Conservation (phyloP, 1,140 invertebrate species). For the Luehdorfia chinensis region DNA sequence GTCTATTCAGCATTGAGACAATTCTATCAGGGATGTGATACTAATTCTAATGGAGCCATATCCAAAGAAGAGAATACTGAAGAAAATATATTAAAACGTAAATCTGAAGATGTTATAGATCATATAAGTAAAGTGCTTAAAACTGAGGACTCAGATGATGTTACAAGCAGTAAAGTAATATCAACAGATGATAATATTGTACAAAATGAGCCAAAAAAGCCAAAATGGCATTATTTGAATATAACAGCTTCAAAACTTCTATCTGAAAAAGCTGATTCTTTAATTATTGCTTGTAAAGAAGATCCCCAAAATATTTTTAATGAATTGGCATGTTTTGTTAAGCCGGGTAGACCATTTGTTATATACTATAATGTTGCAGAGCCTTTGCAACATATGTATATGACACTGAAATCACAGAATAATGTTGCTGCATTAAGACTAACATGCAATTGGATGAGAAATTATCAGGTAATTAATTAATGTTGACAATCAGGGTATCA, state of each 20-base stretch:
- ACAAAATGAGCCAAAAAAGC: constrained; percentile 67
- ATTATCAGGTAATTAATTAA: constrained; percentile 86
- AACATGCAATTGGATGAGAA: constrained; percentile 91
- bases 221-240: constrained; percentile 82
- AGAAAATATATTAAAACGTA: constrained; percentile 48
- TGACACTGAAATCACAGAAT: constrained; percentile 82
- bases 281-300: constrained; percentile 89
- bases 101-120: constrained; percentile 40
- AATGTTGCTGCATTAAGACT: constrained; percentile 86
- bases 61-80: constrained; percentile 30
- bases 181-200: constrained; percentile 22
- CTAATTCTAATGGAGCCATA: constrained; percentile 31
- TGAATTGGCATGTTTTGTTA: constrained; percentile 85
- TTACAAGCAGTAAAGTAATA: constrained; percentile 21
- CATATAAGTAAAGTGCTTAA: constrained; percentile 43
- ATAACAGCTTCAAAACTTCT: constrained; percentile 78
- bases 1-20: constrained; percentile 84
- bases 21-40: constrained; percentile 78
- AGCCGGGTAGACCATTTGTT: constrained; percentile 88
- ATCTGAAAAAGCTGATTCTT: constrained; percentile 83
- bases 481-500: not conserved
- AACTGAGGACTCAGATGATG: constrained; percentile 25
- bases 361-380: constrained; percentile 89
- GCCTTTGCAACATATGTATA: constrained; percentile 88
- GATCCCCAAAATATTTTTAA: constrained; percentile 89